Evolutionary conservation across 1,140 invertebrate species (phyloP).

Genomic region (Sitobion miscanthi): DNA sequence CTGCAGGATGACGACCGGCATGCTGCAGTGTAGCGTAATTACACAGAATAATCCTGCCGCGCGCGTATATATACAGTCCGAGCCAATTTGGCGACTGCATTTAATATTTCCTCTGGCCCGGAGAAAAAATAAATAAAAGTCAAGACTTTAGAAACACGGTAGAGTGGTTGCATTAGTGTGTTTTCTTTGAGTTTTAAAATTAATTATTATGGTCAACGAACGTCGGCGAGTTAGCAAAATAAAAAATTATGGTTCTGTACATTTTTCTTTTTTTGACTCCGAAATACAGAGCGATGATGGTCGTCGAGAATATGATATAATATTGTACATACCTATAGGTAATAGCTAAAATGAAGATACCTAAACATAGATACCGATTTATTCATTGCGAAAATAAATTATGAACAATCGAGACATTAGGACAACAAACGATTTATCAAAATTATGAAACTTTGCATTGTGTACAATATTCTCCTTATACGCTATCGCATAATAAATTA

Average conservation of each 20-base stretch:
- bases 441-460: background rate
- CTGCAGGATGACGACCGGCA: background rate
- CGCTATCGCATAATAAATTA: background rate
- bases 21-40: background rate
- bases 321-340: background rate
- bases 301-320: background rate
- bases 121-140: conserved; percentile 37
- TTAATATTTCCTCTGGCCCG: conserved; percentile 34
- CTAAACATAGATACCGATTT: background rate
- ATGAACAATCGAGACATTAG: background rate
- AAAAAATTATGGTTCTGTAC: background rate
- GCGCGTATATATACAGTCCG: background rate
- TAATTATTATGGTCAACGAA: conserved; percentile 37
- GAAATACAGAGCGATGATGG: background rate
- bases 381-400: background rate
- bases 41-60: background rate
- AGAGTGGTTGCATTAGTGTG: background rate
- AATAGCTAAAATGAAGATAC: background rate
- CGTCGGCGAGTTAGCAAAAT: conserved; percentile 28
- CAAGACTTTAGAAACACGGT: conserved; percentile 1
- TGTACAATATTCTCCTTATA: background rate
- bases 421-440: background rate
- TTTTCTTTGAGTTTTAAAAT: conserved; percentile 45
- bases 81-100: conserved; percentile 49
- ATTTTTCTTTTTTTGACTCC: background rate